Evolutionary conservation across 35 echinoderm and acorn worm species (phyloP).

Genomic region (Acanthaster planci): DNA sequence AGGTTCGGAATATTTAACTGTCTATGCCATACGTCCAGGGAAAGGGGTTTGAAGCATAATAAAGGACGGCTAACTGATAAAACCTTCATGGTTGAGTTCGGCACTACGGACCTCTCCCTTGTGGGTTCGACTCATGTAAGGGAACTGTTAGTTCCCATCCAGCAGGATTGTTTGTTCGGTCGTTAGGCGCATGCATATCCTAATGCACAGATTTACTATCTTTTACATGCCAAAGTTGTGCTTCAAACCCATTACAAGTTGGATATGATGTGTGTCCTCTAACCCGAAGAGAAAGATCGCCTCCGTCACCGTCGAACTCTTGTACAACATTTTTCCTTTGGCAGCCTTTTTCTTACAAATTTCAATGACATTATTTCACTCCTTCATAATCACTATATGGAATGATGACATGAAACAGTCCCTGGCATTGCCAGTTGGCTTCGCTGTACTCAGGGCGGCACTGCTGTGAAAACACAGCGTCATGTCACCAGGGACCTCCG

Average conservation of each 20-base stretch:
- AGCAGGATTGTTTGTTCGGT: no score
- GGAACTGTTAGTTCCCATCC: no score
- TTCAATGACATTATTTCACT: no score
- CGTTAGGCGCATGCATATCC: no score
- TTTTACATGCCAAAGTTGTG: not conserved
- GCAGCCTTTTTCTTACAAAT: not conserved
- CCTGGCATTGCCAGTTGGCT: not conserved
- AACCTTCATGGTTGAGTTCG: no score
- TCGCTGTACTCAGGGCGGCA: not conserved
- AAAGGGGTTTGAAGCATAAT: no score
- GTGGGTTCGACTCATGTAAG: no score
- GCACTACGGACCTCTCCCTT: no score
- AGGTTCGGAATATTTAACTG: no score
- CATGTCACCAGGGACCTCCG: not conserved
- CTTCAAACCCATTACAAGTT: not conserved
- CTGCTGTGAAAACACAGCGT: slow-evolving; percentile 17
- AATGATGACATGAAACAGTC: slow-evolving; percentile 15
- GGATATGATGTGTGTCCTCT: not conserved
- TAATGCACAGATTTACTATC: no score
- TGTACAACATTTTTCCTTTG: not conserved
- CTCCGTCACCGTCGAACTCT: not conserved
- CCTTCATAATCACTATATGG: not conserved
- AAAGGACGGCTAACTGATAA: no score
- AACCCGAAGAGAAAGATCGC: not conserved
- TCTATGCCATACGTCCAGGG: no score